phyloP scores from a whole-genome alignment of 2,888 invertebrate genomes.

The Sphaerophoria taeniata region DNA sequence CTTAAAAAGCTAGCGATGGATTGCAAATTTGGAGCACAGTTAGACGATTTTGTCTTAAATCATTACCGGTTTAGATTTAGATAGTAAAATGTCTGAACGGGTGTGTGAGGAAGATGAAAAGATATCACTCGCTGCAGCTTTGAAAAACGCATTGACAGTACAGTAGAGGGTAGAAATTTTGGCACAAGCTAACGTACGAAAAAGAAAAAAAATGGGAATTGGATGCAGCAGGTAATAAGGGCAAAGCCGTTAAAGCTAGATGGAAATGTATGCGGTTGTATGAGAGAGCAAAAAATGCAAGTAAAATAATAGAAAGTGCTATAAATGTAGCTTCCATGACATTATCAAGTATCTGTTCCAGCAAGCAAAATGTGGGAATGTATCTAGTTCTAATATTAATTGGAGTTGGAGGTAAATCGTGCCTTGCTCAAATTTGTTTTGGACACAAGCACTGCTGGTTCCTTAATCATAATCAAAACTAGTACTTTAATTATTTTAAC shows the following conservation, averaged over 20 bases:
- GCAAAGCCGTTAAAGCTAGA: neutral
- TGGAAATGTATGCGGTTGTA: slow-evolving; percentile 47
- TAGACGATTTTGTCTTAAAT: slow-evolving; percentile 28
- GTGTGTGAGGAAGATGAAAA: slow-evolving; percentile 6
- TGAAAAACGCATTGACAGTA: neutral
- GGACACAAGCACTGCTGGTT: neutral
- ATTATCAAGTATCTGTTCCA: slow-evolving; percentile 9
- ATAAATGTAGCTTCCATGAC: slow-evolving; percentile 7
- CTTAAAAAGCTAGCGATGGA: neutral
- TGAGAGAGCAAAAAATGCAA: slow-evolving; percentile 32
- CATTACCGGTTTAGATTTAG: slow-evolving; percentile 22
- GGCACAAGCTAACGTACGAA: neutral
- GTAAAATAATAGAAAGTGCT: slow-evolving; percentile 36
- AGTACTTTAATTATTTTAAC: neutral
- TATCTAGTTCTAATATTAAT: neutral
- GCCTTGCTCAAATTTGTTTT: no score
- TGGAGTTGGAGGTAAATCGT: slow-evolving; percentile 3
- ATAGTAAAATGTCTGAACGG: neutral
- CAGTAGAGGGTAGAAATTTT: neutral
- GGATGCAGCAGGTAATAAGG: neutral
- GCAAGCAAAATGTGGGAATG: slow-evolving; percentile 1
- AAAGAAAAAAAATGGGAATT: neutral
- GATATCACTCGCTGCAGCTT: neutral
- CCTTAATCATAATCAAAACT: no score
- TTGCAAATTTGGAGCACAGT: slow-evolving; percentile 12